Evolutionary conservation across 2,888 invertebrate genomes (phyloP).

Genomic region (Apotomis betuletana): DNA sequence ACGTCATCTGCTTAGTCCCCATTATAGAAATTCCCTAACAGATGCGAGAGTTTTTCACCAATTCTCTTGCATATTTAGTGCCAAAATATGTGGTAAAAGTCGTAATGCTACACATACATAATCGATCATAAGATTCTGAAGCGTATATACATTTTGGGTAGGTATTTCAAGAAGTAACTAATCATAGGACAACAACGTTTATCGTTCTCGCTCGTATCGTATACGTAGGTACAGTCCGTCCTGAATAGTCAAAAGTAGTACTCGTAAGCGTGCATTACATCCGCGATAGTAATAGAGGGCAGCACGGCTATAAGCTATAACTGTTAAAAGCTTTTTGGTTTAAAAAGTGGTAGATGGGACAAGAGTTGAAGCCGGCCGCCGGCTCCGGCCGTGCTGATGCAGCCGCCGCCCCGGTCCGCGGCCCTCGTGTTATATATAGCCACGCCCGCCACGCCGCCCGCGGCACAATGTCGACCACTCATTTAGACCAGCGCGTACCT

Average conservation of each 20-base stretch:
- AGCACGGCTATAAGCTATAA: conserved; percentile 34
- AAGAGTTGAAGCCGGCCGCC: conserved; percentile 54
- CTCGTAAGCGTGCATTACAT: conserved; percentile 3
- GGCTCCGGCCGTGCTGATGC: conserved; percentile 59
- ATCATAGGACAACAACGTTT: neutral
- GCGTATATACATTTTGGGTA: no score
- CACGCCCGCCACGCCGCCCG: conserved; percentile 69
- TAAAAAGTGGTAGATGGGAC: conserved; percentile 66
- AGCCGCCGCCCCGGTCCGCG: conserved; percentile 48
- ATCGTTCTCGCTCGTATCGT: neutral
- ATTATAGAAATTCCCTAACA: conserved; percentile 37
- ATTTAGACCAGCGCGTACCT: conserved; percentile 47
- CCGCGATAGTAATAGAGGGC: conserved; percentile 21
- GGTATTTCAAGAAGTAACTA: no score
- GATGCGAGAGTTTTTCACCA: conserved; percentile 36
- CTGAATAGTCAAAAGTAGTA: neutral
- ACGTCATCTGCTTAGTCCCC: conserved; percentile 41
- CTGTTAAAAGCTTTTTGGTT: conserved; percentile 49
- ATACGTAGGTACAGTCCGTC: neutral
- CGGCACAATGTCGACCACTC: conserved; percentile 71
- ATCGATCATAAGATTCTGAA: no score
- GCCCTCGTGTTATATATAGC: conserved; percentile 81
- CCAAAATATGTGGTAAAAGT: conserved; percentile 14
- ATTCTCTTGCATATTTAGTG: conserved; percentile 26
- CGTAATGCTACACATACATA: no score